Evolutionary conservation across 2,888 invertebrate species (phyloP).

Genomic region (Tridacna gigas): DNA sequence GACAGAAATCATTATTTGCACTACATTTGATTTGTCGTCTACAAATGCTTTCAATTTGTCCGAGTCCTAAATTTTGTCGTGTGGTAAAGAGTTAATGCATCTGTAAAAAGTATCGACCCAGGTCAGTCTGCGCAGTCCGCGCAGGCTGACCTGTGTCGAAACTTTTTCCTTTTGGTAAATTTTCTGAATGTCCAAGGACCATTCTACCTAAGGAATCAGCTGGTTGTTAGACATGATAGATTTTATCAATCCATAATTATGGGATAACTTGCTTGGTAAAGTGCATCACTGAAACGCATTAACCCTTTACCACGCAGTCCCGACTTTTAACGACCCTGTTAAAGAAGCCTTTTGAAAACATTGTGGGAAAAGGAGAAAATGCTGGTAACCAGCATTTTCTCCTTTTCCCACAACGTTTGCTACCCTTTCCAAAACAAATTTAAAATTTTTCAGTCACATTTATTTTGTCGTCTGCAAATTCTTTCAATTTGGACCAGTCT

Average conservation of each 20-base stretch:
- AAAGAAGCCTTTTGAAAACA: background rate
- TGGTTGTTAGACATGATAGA: too few relatives aligned
- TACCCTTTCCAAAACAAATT: background rate
- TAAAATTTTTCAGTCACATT: too few relatives aligned
- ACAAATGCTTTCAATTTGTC: background rate
- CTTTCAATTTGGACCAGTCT: too few relatives aligned
- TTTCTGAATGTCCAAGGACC: too few relatives aligned
- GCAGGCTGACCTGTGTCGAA: too few relatives aligned
- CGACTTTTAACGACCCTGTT: background rate
- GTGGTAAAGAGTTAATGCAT: background rate
- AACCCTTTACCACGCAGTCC: background rate
- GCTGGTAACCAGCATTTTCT: background rate
- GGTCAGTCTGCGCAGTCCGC: too few relatives aligned
- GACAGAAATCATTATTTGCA: background rate
- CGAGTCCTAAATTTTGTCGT: background rate
- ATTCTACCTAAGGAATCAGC: too few relatives aligned
- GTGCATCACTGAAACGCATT: background rate
- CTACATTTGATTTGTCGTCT: background rate
- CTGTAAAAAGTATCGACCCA: too few relatives aligned
- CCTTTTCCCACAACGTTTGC: background rate
- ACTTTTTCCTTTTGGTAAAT: too few relatives aligned
- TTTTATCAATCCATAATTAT: too few relatives aligned
- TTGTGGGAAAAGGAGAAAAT: background rate
- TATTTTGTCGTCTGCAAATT: too few relatives aligned
- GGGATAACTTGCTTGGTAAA: too few relatives aligned